Conservation (phyloP, 2,888 invertebrate genomes). For the Hypsopygia costalis region DNA sequence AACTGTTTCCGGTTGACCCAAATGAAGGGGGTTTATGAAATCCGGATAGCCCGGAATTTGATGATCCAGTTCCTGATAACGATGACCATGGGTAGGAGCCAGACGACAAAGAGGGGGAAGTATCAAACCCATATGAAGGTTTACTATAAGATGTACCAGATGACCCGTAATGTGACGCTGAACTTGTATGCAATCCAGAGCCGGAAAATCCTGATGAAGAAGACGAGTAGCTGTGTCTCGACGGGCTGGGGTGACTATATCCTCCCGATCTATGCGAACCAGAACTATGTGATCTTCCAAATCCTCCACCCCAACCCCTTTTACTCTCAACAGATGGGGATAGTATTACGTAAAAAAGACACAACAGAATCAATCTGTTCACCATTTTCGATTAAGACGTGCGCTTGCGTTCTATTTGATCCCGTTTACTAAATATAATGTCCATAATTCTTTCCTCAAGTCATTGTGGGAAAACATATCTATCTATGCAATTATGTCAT, state of each 20-base stretch:
- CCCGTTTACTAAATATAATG: too few relatives aligned
- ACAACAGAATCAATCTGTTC: background rate
- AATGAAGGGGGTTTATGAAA: slow-evolving; percentile 8
- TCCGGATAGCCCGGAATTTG: slow-evolving; percentile 18
- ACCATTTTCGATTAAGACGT: background rate
- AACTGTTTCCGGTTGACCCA: too few relatives aligned
- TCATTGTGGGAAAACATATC: too few relatives aligned
- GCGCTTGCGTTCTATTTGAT: too few relatives aligned
- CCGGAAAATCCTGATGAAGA: slow-evolving; percentile 26
- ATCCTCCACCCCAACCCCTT: background rate
- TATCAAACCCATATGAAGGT: slow-evolving; percentile 16
- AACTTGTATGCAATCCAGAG: slow-evolving; percentile 8
- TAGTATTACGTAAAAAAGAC: background rate
- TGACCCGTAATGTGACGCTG: background rate
- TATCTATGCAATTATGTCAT: too few relatives aligned
- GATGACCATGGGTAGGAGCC: slow-evolving; percentile 8
- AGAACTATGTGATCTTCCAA: slow-evolving; percentile 16
- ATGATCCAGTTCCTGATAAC: slow-evolving; percentile 20
- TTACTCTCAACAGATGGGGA: background rate
- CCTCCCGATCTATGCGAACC: background rate
- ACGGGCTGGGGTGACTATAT: slow-evolving; percentile 1
- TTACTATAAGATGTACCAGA: slow-evolving; percentile 10
- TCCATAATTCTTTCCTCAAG: too few relatives aligned
- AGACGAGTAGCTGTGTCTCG: slow-evolving; percentile 16
- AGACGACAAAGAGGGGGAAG: slow-evolving; percentile 9